A percentile compares a stretch with the other conserved stretches of the same genome.
Conservation (phyloP, 2,113 vertebrate species). For the Athene cunicularia region DNA sequence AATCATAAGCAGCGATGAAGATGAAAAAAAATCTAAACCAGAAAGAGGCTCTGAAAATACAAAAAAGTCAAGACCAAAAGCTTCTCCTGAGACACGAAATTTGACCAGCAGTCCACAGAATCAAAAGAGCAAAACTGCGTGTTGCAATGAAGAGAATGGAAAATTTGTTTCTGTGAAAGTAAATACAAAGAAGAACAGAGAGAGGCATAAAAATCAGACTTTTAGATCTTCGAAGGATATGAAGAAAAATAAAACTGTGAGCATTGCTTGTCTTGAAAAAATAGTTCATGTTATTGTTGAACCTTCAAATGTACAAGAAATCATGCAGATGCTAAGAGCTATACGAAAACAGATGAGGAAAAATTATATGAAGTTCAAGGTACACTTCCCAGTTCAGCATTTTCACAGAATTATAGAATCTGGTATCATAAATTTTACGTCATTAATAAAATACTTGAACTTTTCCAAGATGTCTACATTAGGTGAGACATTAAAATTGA, state of each 20-base stretch:
- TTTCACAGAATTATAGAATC: constrained; percentile 92
- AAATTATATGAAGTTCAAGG: constrained; percentile 96
- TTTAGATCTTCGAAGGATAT: constrained; percentile 45
- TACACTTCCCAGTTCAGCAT: constrained; percentile 86
- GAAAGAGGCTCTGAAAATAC: constrained; percentile 59
- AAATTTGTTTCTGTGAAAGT: constrained; percentile 55
- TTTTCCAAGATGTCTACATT: constrained; percentile 83
- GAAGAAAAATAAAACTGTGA: constrained; percentile 67
- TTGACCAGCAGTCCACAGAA: constrained; percentile 2
- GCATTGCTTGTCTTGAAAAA: constrained; percentile 75
- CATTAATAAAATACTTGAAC: constrained; percentile 84
- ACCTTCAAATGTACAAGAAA: constrained; percentile 81
- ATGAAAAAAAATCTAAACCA: constrained; percentile 71
- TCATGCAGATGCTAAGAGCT: constrained; percentile 87
- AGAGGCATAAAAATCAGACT: constrained; percentile 50
- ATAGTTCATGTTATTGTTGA: constrained; percentile 74
- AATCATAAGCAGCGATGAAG: constrained; percentile 82
- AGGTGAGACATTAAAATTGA: constrained; percentile 78
- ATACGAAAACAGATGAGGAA: constrained; percentile 87
- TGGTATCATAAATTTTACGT: constrained; percentile 86
- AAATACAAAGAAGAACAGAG: constrained; percentile 39
- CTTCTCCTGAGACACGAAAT: constrained; percentile 50
- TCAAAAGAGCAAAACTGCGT: constrained; percentile 30
- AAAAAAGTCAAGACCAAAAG: constrained; percentile 43
- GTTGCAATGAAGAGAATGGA: constrained; percentile 42